A percentile compares a stretch with the other conserved stretches of the same genome.
These are phyloP conservation scores for Petrocephalus schoutedeni DNA, from an alignment of 2,797 vertebrate species.

Conservation along the genomic window DNA sequence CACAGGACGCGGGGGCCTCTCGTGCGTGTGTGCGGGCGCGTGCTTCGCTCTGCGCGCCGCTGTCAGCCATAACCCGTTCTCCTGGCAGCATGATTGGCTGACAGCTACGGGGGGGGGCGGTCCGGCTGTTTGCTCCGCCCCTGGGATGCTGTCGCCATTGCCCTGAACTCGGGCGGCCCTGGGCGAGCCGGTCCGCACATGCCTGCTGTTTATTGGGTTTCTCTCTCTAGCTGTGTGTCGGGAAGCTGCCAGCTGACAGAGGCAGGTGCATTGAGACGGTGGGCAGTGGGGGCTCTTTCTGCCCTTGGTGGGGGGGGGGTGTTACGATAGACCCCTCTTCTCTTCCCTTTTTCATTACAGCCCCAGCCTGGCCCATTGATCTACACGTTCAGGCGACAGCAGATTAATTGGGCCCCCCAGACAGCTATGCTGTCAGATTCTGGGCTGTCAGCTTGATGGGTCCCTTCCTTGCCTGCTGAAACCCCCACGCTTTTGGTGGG, in stretches of 20 bases:
- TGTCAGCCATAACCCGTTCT: background rate
- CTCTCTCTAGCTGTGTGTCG: background rate
- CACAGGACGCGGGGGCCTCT: background rate
- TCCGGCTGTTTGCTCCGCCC: background rate
- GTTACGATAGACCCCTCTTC: background rate
- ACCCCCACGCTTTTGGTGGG: background rate
- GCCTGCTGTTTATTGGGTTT: background rate
- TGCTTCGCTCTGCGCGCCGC: background rate
- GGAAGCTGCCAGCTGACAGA: background rate
- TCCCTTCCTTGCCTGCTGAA: constrained; percentile 20
- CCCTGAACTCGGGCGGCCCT: background rate
- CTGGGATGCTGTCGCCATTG: background rate
- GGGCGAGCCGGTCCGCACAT: background rate
- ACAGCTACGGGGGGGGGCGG: background rate
- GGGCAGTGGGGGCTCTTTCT: background rate
- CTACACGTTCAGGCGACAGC: constrained; percentile 22
- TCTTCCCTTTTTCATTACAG: constrained; percentile 11
- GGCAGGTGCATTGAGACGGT: background rate
- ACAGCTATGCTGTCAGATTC: constrained; percentile 14
- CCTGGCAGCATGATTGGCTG: background rate
- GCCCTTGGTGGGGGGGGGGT: background rate
- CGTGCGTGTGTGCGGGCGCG: background rate
- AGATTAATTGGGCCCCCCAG: constrained; percentile 27
- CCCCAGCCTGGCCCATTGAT: background rate
- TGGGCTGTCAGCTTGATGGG: constrained; percentile 27